These are phyloP conservation scores for Dicyrtoma fusca DNA, from an alignment of 2,888 invertebrate species.

Conservation along the genomic window DNA sequence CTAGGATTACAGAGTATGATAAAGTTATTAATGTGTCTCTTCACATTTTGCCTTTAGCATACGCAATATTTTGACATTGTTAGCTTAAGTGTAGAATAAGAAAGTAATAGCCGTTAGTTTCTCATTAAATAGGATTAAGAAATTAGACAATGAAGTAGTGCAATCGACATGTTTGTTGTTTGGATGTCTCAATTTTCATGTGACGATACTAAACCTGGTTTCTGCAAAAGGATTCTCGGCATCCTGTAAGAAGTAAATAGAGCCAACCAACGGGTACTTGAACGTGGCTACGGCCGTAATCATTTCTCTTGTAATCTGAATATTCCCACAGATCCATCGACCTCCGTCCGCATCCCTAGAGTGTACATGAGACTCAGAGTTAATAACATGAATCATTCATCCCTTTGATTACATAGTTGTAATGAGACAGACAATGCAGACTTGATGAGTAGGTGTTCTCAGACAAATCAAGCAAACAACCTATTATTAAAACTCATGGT, in stretches of 20 bases:
- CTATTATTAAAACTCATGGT: conserved; percentile 6
- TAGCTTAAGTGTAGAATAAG: neutral
- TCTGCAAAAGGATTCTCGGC: conserved; percentile 79
- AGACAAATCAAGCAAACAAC: conserved; percentile 19
- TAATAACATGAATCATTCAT: too few relatives aligned
- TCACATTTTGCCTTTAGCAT: neutral
- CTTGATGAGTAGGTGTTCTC: conserved; percentile 22
- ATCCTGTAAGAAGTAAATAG: conserved; percentile 79
- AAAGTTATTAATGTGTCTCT: too few relatives aligned
- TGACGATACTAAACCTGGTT: conserved; percentile 62
- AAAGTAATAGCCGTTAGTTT: too few relatives aligned
- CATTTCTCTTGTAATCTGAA: conserved; percentile 63
- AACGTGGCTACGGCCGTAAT: conserved; percentile 79
- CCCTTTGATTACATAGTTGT: neutral
- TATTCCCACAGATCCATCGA: conserved; percentile 62
- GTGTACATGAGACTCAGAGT: too few relatives aligned
- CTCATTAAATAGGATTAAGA: too few relatives aligned
- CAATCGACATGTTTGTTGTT: neutral
- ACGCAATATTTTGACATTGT: neutral
- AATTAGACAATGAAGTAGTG: too few relatives aligned
- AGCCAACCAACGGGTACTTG: conserved; percentile 85
- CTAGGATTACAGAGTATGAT: too few relatives aligned
- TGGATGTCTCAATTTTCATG: neutral
- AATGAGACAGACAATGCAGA: conserved; percentile 10
- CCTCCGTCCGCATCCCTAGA: conserved; percentile 54